These are phyloP conservation scores for Sus cebifrons DNA, from an alignment of 2,797 vertebrate genomes.

Conservation along the genomic window DNA sequence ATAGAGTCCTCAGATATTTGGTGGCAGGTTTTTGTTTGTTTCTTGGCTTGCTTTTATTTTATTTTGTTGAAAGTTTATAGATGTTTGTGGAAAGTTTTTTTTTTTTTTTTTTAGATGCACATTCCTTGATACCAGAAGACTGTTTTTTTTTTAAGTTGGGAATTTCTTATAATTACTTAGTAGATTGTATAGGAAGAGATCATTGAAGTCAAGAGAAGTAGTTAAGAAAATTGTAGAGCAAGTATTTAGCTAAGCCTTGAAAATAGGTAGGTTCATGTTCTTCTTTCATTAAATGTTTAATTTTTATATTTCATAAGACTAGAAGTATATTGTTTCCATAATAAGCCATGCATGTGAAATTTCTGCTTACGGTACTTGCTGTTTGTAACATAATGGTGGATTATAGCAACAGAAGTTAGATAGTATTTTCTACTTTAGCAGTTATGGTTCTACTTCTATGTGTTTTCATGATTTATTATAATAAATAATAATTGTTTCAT, in stretches of 20 bases:
- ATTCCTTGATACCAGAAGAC: background rate
- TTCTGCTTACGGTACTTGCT: background rate
- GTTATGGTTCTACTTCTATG: background rate
- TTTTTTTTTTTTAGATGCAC: background rate
- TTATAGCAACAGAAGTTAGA: background rate
- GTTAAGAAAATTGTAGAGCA: background rate
- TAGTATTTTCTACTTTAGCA: background rate
- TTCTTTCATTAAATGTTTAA: background rate
- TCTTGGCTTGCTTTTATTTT: no score
- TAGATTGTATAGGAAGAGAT: background rate
- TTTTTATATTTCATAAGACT: background rate
- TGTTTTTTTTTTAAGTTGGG: background rate
- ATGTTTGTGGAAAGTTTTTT: background rate
- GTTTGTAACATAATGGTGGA: background rate
- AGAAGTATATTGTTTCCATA: background rate
- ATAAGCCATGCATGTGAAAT: background rate
- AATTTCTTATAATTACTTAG: background rate
- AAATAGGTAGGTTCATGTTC: background rate
- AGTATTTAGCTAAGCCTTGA: background rate
- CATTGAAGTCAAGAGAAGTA: background rate
- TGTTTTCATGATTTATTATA: constrained; percentile 31
- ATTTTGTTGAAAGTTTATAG: background rate
- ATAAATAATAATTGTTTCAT: background rate
- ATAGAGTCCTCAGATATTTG: background rate
- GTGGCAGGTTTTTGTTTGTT: no score